These are phyloP conservation scores for Prunella fulvescens DNA, from an alignment of 2,113 vertebrate genomes.

Conservation along the genomic window DNA sequence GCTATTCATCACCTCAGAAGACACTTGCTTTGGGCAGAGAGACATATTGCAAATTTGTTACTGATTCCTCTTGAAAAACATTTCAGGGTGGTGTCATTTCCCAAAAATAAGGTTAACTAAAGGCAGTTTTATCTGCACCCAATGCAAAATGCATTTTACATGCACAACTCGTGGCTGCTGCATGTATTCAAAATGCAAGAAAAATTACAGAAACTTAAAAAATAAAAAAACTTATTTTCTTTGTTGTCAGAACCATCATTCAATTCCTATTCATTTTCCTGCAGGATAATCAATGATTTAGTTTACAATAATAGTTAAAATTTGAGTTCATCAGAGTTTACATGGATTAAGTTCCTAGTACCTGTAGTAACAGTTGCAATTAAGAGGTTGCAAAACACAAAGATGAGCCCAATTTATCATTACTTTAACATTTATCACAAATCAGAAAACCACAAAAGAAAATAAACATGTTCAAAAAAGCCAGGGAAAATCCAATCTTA, in stretches of 20 bases:
- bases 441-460: not conserved
- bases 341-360: not conserved
- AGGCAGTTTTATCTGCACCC: not conserved
- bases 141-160: not conserved
- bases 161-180: not conserved
- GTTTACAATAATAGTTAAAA: not conserved
- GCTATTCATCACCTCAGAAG: constrained; percentile 60
- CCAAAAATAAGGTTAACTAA: constrained; percentile 11
- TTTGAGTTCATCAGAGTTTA: not conserved
- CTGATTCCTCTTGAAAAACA: not conserved
- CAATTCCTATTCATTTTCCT: not conserved
- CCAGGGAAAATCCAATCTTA: not conserved
- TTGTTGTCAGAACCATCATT: not conserved
- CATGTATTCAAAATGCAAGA: not conserved
- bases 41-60: constrained; percentile 22
- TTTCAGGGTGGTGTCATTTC: not conserved
- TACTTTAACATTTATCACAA: not conserved
- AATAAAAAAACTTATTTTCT: not conserved
- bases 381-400: not conserved
- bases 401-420: not conserved
- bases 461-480: not conserved
- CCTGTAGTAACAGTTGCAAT: not conserved
- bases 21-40: constrained; percentile 51
- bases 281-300: not conserved
- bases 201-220: not conserved